Conservation (phyloP, 2,113 vertebrate genomes). For the Xenus cinereus region DNA sequence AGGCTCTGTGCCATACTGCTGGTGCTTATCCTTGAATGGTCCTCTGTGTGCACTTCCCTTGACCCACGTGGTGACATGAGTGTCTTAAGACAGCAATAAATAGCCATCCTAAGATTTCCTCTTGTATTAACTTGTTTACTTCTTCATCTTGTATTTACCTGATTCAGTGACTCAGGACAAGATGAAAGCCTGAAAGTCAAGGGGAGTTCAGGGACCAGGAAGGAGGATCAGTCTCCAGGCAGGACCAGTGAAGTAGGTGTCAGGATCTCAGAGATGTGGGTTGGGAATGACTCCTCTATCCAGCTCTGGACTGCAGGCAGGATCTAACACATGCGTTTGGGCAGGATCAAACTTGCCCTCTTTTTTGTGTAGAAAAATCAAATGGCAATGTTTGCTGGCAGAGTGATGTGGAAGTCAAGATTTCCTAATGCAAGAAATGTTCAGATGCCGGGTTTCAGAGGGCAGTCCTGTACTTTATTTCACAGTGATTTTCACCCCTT, state of each 20-base stretch:
- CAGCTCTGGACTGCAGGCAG: background rate
- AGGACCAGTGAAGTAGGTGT: background rate
- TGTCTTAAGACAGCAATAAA: background rate
- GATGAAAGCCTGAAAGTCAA: background rate
- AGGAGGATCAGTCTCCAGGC: background rate
- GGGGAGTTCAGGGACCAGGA: background rate
- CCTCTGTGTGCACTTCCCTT: background rate
- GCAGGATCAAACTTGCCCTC: background rate
- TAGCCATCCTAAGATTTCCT: background rate
- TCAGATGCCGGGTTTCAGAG: background rate
- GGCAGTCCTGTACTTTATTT: background rate
- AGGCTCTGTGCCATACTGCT: accelerated
- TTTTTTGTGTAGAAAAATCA: background rate
- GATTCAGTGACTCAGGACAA: background rate
- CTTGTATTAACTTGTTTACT: background rate
- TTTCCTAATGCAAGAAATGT: background rate
- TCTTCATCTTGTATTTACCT: background rate
- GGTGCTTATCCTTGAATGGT: background rate
- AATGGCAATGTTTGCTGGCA: background rate
- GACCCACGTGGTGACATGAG: background rate
- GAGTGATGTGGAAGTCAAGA: background rate
- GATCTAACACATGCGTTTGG: background rate
- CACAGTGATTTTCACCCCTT: background rate
- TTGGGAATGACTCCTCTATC: background rate
- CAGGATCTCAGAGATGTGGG: background rate